Conservation (phyloP, 2,888 invertebrate genomes). For the Lithophane ornitopus region DNA sequence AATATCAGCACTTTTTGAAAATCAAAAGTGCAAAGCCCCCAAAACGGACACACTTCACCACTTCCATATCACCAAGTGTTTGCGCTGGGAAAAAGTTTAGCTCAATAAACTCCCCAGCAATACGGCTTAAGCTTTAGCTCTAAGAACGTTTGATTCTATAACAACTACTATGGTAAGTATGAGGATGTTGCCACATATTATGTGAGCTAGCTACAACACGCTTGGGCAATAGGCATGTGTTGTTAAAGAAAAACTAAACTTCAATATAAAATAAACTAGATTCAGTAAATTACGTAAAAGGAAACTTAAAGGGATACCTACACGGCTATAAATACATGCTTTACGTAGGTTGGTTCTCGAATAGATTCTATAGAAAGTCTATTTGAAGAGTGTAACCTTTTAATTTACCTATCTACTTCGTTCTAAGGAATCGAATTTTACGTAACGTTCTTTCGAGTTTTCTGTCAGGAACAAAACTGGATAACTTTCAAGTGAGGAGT, state of each 20-base stretch:
- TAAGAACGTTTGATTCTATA: neutral
- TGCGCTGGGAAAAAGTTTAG: neutral
- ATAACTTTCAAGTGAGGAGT: neutral
- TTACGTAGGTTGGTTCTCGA: constrained; percentile 27
- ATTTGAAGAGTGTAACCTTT: constrained; percentile 46
- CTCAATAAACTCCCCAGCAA: neutral
- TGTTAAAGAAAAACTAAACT: neutral
- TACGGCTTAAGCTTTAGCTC: neutral
- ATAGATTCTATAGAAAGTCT: constrained; percentile 21
- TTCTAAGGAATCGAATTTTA: constrained; percentile 12
- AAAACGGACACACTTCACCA: neutral
- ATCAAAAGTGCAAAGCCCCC: neutral
- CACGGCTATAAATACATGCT: constrained; percentile 19
- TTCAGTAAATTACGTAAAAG: constrained; percentile 20
- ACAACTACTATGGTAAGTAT: neutral
- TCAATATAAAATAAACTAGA: neutral
- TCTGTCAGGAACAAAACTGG: neutral
- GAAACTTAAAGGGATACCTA: constrained; percentile 3
- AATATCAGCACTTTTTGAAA: neutral
- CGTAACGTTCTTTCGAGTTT: neutral
- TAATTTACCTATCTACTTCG: constrained; percentile 1
- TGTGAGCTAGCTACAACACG: neutral
- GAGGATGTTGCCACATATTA: neutral
- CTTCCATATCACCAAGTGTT: neutral
- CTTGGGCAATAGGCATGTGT: too few species aligned